Percentiles rank a stretch among this genome's conserved stretches.
phyloP scores from a whole-genome alignment of 2,113 vertebrate species.

The Cebidichthys violaceus region DNA sequence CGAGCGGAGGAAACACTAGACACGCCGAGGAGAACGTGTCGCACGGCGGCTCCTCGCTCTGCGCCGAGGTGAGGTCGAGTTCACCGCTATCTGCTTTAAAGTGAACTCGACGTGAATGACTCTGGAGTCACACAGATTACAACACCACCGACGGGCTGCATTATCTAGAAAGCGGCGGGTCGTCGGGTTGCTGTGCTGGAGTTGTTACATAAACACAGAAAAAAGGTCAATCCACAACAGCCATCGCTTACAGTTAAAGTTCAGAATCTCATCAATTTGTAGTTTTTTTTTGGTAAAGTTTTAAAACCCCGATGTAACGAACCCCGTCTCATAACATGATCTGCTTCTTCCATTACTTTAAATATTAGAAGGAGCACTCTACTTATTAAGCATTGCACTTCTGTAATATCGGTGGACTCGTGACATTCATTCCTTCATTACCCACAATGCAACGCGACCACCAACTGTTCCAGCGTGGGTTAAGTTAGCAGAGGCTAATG shows the following conservation, averaged over 20 bases:
- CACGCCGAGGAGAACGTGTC: conserved; percentile 29
- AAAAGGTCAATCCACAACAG: too few species aligned
- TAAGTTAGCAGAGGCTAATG: not conserved
- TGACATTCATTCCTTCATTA: not conserved
- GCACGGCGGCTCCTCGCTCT: conserved; percentile 23
- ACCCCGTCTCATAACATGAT: not conserved
- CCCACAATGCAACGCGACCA: not conserved
- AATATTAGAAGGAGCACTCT: too few species aligned
- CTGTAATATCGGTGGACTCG: too few species aligned
- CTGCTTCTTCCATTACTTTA: too few species aligned
- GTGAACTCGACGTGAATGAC: not conserved
- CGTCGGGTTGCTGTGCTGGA: not conserved
- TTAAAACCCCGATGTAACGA: too few species aligned
- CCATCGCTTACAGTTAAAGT: not conserved
- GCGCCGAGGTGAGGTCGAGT: conserved; percentile 7
- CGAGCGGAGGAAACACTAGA: conserved; percentile 57
- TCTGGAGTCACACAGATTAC: not conserved
- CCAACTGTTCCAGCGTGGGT: not conserved
- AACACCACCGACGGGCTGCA: not conserved
- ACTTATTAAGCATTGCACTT: too few species aligned
- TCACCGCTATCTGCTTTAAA: conserved; percentile 19
- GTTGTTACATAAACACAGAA: not conserved
- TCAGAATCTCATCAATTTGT: not conserved
- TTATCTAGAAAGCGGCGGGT: not conserved
- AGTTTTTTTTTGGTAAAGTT: too few species aligned